Evolutionary conservation across 2,797 vertebrate species (phyloP).

Genomic region (Sebastes alutus): DNA sequence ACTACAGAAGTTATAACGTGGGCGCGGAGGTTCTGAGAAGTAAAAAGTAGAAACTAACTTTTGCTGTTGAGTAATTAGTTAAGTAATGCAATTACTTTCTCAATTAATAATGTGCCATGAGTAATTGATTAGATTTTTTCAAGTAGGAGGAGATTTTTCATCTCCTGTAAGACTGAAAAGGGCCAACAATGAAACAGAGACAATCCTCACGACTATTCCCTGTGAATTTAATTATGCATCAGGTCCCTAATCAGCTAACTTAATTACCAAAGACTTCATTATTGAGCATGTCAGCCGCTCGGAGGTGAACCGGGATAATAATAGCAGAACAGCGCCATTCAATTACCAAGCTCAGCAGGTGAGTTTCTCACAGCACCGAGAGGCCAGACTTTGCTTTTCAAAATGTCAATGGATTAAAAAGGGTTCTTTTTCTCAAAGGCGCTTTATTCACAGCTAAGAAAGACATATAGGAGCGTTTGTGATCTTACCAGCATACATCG

Average conservation of each 20-base stretch:
- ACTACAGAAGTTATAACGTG: background rate
- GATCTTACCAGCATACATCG: slow-evolving; percentile 12
- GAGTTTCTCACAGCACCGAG: slow-evolving; percentile 44
- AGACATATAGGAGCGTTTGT: background rate
- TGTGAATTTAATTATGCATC: slow-evolving; percentile 69
- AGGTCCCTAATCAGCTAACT: slow-evolving; percentile 65
- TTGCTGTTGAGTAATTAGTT: background rate
- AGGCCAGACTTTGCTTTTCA: slow-evolving; percentile 43
- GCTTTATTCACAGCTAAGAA: slow-evolving; percentile 10
- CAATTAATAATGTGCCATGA: background rate
- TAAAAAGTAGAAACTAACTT: background rate
- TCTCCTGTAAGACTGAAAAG: background rate
- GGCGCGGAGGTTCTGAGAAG: background rate
- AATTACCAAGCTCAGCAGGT: slow-evolving; percentile 65
- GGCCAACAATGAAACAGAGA: slow-evolving; percentile 17
- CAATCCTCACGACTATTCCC: slow-evolving; percentile 38
- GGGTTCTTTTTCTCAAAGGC: slow-evolving; percentile 15
- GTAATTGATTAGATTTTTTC: background rate
- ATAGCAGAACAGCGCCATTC: slow-evolving; percentile 58
- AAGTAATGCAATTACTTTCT: background rate
- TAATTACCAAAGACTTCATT: slow-evolving; percentile 72
- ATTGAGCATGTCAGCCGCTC: slow-evolving; percentile 59
- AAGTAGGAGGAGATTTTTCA: background rate
- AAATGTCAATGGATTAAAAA: slow-evolving; percentile 48
- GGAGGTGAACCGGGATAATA: slow-evolving; percentile 65